phyloP scores from a whole-genome alignment of 2,888 invertebrate genomes.

The Synanthedon andrenaeformis region DNA sequence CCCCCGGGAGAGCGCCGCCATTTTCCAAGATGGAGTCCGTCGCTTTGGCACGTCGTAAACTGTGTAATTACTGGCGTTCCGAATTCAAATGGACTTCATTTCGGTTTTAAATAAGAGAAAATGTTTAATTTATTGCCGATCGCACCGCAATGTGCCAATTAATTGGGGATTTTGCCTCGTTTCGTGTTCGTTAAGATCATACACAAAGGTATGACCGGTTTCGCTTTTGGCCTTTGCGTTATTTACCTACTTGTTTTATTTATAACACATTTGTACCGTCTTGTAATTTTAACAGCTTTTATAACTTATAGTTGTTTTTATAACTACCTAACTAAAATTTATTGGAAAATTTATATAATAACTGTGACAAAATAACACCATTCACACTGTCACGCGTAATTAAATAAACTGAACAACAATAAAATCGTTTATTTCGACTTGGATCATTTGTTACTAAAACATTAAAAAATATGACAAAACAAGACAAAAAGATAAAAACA shows the following conservation, averaged over 20 bases:
- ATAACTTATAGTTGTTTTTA: too few species aligned
- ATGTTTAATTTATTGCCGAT: constrained; percentile 65
- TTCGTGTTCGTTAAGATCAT: constrained; percentile 5
- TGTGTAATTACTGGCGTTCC: constrained; percentile 61
- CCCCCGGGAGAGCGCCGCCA: constrained; percentile 33
- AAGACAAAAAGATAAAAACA: too few species aligned
- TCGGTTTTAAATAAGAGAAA: constrained; percentile 67
- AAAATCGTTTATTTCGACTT: too few species aligned
- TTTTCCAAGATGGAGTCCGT: constrained; percentile 44
- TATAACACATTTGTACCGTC: too few species aligned
- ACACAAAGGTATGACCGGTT: background rate
- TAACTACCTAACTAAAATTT: too few species aligned
- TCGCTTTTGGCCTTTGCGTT: background rate
- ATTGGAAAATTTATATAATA: too few species aligned
- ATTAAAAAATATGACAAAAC: too few species aligned
- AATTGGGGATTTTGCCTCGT: constrained; percentile 52
- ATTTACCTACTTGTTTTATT: background rate
- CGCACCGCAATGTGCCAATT: constrained; percentile 50
- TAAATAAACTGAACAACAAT: too few species aligned
- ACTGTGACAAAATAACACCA: too few species aligned
- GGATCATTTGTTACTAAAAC: too few species aligned
- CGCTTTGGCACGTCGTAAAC: constrained; percentile 65
- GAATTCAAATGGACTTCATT: constrained; percentile 67
- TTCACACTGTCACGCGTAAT: too few species aligned
- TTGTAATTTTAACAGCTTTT: too few species aligned